Base-by-base conservation (phyloP, 2,113 vertebrate species). In the Euleptes europaea region DNA sequence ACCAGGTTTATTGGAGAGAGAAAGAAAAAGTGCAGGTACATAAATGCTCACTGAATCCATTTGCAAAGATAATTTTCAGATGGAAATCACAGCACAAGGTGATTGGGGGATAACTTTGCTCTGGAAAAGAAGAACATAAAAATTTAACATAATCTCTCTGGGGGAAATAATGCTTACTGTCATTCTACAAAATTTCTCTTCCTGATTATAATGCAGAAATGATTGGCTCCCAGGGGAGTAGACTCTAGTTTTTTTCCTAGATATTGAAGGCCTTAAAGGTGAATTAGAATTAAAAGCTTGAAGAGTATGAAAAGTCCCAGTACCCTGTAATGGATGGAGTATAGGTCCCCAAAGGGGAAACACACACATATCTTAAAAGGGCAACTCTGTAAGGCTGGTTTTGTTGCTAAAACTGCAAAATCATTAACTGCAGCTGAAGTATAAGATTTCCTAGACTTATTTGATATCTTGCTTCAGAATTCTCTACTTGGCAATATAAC, bases 131-230 rank as follows among this genome's bases (percentile, higher is more conserved):
- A 11, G 44, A 35, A 15, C 26, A 33, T 28, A 51, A 3, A 31
- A 71, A 84, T 42, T 8, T 28, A 33, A 12, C 19, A 67, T 73
- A 67, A 86, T 31, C 8, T 38, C 82, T 84, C 14, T 2, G n/a
- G 8, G 57, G 69, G 60, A 79, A 4, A 21, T 13, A 31, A 0
- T 0, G 35, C 23, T 70, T 79, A 78, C 54, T 38, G 38, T 60
- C 69, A 78, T 63, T 35, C 80, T 12, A 11, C 1, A 77, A 5
- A 44, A 89, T 19, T 87, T 73, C 23, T 73, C 82, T 82, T 42
- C 69, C 85, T 91, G 28, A 80, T 91, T 89, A 86, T 75, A 90
- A 80, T 80, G 19, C 54, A 87, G 76, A 33, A 80, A 78, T 85
- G 84, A 79, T 67, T 4, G 2, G 78, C 57, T 85, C 85, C n/a